These are phyloP conservation scores for Pogona vitticeps DNA, from an alignment of 2,113 vertebrate genomes.

Conservation along the genomic window DNA sequence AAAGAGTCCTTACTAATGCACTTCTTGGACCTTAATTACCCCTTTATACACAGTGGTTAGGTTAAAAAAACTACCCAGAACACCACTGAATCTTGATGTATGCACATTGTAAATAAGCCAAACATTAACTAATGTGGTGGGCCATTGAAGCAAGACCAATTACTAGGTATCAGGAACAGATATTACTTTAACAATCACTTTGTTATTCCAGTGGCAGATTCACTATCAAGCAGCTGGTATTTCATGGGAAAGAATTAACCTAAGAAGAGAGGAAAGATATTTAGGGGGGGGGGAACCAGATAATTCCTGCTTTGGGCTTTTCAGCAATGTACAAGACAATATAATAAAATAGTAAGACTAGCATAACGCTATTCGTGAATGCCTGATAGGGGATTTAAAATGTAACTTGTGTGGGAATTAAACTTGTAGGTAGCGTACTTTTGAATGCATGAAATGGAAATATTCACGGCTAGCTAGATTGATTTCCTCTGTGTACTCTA, in stretches of 20 bases:
- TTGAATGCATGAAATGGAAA: fast-evolving
- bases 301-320: not conserved
- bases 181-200: not conserved
- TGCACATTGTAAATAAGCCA: not conserved
- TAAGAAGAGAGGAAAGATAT: not conserved
- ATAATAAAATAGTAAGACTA: not conserved
- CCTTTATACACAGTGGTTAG: not conserved
- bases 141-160: not conserved
- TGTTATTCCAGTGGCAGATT: not conserved
- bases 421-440: too few relatives aligned
- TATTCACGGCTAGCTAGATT: not conserved
- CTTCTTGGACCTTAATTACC: not conserved
- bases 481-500: not conserved
- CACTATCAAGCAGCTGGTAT: constrained; percentile 66
- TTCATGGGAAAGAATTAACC: constrained; percentile 66
- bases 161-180: fast-evolving
- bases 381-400: constrained; percentile 8
- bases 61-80: not conserved
- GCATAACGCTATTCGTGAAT: not conserved
- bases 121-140: not conserved
- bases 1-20: not conserved
- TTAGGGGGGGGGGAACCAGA: not conserved
- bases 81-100: not conserved
- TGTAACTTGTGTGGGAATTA: not conserved
- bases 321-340: not conserved